Evolutionary conservation across 2,888 invertebrate genomes (phyloP).

Genomic region (Andrena hattorfiana): DNA sequence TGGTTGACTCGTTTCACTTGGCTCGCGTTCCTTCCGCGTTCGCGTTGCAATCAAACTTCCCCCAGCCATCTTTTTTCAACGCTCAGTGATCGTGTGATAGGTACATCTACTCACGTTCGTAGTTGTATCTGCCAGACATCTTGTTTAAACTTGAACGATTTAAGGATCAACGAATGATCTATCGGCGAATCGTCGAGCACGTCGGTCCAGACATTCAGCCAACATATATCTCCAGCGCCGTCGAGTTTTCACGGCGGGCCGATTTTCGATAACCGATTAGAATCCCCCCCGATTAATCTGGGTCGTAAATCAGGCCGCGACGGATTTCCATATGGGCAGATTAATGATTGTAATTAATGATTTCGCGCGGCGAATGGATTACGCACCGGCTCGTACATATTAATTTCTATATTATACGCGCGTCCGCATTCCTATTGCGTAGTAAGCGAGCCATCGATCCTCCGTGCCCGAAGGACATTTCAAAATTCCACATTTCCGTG

Average conservation of each 20-base stretch:
- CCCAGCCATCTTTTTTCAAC: no score
- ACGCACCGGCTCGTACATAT: slow-evolving; percentile 35
- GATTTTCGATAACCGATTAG: slow-evolving; percentile 18
- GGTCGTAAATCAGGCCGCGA: slow-evolving; percentile 27
- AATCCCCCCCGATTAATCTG: slow-evolving; percentile 23
- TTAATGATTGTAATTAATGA: slow-evolving; percentile 59
- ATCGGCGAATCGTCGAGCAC: neutral
- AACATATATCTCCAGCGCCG: neutral
- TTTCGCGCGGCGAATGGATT: slow-evolving; percentile 25
- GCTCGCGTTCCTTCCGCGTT: no score
- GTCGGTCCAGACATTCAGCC: neutral
- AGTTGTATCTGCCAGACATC: no score
- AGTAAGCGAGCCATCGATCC: slow-evolving; percentile 14
- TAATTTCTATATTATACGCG: slow-evolving; percentile 44
- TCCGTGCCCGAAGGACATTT: slow-evolving; percentile 17
- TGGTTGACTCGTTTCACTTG: no score
- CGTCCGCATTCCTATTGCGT: slow-evolving; percentile 32
- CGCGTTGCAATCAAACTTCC: no score
- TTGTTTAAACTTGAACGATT: no score
- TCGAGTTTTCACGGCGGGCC: neutral
- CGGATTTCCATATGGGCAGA: slow-evolving; percentile 22
- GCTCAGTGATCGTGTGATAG: no score
- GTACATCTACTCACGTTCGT: no score
- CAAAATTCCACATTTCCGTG: slow-evolving; percentile 20
- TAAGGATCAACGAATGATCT: neutral